Base-by-base conservation (phyloP, 2,888 invertebrate species). In the Nymphalis c-album region DNA sequence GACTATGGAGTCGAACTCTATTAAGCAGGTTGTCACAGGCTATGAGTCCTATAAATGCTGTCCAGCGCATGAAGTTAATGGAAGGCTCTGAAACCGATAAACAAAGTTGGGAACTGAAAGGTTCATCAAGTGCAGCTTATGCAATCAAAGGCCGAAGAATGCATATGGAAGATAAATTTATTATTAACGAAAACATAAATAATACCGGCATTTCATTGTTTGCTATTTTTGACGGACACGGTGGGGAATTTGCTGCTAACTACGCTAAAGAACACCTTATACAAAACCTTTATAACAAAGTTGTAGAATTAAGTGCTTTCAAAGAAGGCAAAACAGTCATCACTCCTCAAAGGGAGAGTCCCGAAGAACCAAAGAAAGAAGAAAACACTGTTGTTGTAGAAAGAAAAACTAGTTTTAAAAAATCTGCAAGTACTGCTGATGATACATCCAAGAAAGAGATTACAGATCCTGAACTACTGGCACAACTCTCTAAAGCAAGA, bases 171-270 rank as follows among this genome's bases (percentile, higher is more conserved):
- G 98, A 98, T 87, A 94, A 98, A 80, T 98, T 97, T 86, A 97
- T 97, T 66, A 95, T 98, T 63, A 95, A 97, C 75, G 96, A 96
- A 85, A 95, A 97, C 81, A 95, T 97, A 64, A 96, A 96, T 83
- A 94, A 95, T 75, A 97, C 97, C 22, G 97, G 96, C 26, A 95
- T 98, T 64, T 96, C 97, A 22, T 91, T 98, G 68, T 98, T 97
- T 90, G 98, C 98, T 57, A 95, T 98, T 75, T 98, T 98, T 85
- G 98, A 98, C 90, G 98, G 98, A 0, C 98, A 98, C 85, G 98
- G 98, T 62, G 98, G 98, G 51, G 97, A 98, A 91, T 97, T 97
- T 92, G 98, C 98, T 63, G 98, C 98, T 22, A 97, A 98, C 83
- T 98, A 96, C 90, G 97, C 97, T 63, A 96, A 96, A 83, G 97